A percentile compares a stretch with the other conserved stretches of the same genome.
Conservation (phyloP, 2,113 vertebrate genomes). For the Vimba vimba region DNA sequence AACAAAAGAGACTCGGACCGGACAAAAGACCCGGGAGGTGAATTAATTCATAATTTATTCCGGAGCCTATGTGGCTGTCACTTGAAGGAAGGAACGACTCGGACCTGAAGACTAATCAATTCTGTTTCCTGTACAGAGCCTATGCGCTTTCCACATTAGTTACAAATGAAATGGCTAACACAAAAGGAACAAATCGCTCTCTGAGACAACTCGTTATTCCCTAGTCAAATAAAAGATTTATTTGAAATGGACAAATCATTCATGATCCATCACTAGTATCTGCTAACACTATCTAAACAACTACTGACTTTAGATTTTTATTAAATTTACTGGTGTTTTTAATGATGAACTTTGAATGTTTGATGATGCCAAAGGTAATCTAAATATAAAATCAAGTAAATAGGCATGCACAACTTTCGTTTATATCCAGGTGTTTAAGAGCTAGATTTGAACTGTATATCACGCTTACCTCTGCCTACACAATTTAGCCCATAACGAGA, state of each 20-base stretch:
- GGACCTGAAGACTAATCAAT: not conserved
- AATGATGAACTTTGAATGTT: not conserved
- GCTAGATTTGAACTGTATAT: slow-evolving; percentile 32
- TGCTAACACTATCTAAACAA: too few relatives aligned
- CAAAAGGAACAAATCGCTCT: too few relatives aligned
- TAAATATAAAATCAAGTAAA: not conserved
- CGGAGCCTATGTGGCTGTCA: not conserved
- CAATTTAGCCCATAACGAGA: slow-evolving; percentile 35
- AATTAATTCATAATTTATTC: too few relatives aligned
- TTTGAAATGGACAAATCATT: too few relatives aligned
- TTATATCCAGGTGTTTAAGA: slow-evolving; percentile 48
- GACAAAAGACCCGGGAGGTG: too few relatives aligned
- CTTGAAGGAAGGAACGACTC: not conserved
- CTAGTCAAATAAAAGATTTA: too few relatives aligned
- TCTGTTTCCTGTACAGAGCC: not conserved
- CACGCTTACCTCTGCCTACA: slow-evolving; percentile 42
- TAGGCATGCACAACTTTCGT: not conserved
- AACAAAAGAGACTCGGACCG: too few relatives aligned
- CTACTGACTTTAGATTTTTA: not conserved
- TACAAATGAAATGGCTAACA: too few relatives aligned
- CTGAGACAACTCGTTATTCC: too few relatives aligned
- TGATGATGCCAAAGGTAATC: not conserved
- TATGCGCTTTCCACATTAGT: too few relatives aligned
- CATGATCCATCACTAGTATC: too few relatives aligned
- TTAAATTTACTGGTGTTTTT: not conserved